Base-by-base conservation (phyloP, 2,113 vertebrate genomes). In the Heliornis fulica region DNA sequence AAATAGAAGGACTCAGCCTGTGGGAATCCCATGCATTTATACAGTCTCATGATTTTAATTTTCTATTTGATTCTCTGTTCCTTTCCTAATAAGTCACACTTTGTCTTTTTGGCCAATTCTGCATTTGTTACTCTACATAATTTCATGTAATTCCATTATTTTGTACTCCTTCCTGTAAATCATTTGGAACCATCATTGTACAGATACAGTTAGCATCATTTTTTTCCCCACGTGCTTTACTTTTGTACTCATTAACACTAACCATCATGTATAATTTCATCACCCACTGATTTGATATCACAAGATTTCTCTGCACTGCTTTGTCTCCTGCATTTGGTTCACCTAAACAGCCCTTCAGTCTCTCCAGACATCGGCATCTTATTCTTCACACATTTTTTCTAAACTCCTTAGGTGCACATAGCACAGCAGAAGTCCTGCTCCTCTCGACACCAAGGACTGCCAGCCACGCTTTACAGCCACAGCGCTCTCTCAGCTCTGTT, bases 391-490 rank as follows among this genome's bases (percentile, higher is more conserved):
- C 29, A 10, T 25, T 26, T 87, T 38, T 46, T 53, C 45, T 46
- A 46, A 71, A 46, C 21, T 21, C 45, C 29, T 22, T 16, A 9
- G 43, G 38, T 53, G 34, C 40, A 61, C 9, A 5, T 1, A 6
- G 38, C 31, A n/a, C 15, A 92, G 45, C 11, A 7, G 2, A 17
- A 53, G 51, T 32, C 59, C 45, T 46, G 28, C 54, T 80, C 14
- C 20, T 68, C 32, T 56, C n/a, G 43, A 32, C 1, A 3, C 32
- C 9, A 3, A 13, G 36, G 57, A 46, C 29, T 1, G 0, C 29
- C 71, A 45, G 38, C 14, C 13, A 2, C 1, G 7, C 31, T 59
- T n/a, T 28, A 10, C 29, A 46, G 38, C 45, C 51, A 23, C 32
- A 20, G 22, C 20, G 59, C 45, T 51, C 34, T 34, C 26, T 25